Evolutionary conservation across 2,888 invertebrate species (phyloP).

Genomic region (Beris chalybata): DNA sequence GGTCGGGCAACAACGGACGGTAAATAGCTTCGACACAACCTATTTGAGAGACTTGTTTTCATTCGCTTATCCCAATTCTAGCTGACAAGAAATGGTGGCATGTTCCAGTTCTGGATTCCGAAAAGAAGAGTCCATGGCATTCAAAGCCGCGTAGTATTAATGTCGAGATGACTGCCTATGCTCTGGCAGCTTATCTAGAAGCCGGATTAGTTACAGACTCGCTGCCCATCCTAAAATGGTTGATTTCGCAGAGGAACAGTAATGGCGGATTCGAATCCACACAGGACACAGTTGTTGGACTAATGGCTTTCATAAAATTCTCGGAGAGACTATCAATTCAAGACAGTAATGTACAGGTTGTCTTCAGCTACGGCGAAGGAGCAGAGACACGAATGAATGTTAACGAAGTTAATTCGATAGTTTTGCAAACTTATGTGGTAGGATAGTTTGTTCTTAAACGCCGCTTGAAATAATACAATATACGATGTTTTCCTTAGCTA

Average conservation of each 20-base stretch:
- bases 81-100: conserved; percentile 82
- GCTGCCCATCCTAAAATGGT: conserved; percentile 70
- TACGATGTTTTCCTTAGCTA: conserved; percentile 42
- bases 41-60: neutral
- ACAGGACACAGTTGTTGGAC: conserved; percentile 75
- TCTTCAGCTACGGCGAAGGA: conserved; percentile 59
- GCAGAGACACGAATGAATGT: conserved; percentile 63
- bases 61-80: neutral
- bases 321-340: conserved; percentile 60
- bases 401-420: conserved; percentile 76
- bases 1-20: conserved; percentile 59
- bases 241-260: conserved; percentile 67
- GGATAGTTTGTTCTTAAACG: neutral
- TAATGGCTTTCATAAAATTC: conserved; percentile 65
- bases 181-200: conserved; percentile 71
- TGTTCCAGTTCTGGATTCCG: conserved; percentile 61
- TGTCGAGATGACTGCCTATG: conserved; percentile 88
- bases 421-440: conserved; percentile 78
- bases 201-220: conserved; percentile 53
- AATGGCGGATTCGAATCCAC: conserved; percentile 76
- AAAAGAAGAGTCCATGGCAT: conserved; percentile 68
- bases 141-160: conserved; percentile 67
- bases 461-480: neutral
- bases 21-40: conserved; percentile 25
- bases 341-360: conserved; percentile 60